These are phyloP conservation scores for Tetragnatha montana DNA, from an alignment of 2,888 invertebrate genomes.

Conservation along the genomic window DNA sequence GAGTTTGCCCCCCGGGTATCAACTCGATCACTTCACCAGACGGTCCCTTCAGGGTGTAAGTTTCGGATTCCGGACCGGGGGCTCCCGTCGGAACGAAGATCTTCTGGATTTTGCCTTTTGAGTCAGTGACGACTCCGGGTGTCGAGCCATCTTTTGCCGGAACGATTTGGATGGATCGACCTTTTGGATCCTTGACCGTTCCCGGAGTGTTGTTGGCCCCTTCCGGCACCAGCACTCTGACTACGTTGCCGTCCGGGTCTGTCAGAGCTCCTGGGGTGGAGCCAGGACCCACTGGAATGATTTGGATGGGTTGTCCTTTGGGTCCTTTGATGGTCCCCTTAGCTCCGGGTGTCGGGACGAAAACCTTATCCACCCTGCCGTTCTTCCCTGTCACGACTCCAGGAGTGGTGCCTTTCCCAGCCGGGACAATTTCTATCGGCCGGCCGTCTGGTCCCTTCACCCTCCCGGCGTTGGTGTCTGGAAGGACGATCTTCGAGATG, in stretches of 20 bases:
- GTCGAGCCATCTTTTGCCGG: neutral
- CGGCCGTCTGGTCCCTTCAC: conserved; percentile 9
- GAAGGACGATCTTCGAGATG: neutral
- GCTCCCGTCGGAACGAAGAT: neutral
- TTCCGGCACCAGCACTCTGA: conserved; percentile 16
- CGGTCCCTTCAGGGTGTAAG: conserved; percentile 20
- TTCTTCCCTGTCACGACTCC: conserved; percentile 23
- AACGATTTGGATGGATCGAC: neutral
- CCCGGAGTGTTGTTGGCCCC: neutral
- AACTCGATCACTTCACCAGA: conserved; percentile 13
- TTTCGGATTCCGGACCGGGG: neutral
- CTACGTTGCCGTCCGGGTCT: conserved; percentile 18
- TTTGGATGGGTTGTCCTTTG: conserved; percentile 15
- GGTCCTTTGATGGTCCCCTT: conserved; percentile 5
- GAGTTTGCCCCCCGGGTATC: neutral
- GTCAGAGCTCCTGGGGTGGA: conserved; percentile 21
- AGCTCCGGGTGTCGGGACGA: conserved; percentile 12
- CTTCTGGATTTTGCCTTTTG: neutral
- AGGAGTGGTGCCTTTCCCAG: conserved; percentile 12
- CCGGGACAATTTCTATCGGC: conserved; percentile 16
- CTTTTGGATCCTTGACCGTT: neutral
- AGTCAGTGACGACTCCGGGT: neutral
- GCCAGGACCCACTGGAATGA: conserved; percentile 19
- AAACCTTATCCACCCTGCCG: conserved; percentile 3
- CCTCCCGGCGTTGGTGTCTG: neutral